A percentile compares a stretch with the other conserved stretches of the same genome.
Conservation (phyloP, 2,113 vertebrate genomes). For the Climacteris rufus region DNA sequence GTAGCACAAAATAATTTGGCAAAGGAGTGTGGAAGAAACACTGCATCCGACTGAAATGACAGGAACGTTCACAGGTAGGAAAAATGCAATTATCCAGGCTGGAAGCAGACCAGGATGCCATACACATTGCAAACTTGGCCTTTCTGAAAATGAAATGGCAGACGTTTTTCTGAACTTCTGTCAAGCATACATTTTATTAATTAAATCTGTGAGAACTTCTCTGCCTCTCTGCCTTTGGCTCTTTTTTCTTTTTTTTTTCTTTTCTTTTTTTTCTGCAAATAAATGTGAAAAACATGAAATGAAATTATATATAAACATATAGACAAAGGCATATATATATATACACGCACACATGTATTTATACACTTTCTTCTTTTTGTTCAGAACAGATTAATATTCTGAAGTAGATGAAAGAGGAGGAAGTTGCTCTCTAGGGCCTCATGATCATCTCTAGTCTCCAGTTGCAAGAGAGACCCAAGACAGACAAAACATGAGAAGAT, state of each 20-base stretch:
- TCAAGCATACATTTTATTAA: not conserved
- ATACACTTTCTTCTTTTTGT: not conserved
- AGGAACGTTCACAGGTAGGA: slow-evolving; percentile 27
- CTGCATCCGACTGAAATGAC: not conserved
- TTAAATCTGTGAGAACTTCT: not conserved
- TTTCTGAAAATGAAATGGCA: slow-evolving; percentile 36
- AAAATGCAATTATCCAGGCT: slow-evolving; percentile 15
- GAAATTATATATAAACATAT: not conserved
- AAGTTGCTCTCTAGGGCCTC: not conserved
- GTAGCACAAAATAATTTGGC: not conserved
- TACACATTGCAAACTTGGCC: not conserved
- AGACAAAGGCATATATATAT: not conserved
- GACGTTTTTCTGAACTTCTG: slow-evolving; percentile 18
- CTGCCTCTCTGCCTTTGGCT: not conserved
- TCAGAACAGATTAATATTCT: not conserved
- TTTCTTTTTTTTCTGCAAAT: not conserved
- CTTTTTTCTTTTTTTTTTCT: not conserved
- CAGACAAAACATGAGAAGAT: not conserved
- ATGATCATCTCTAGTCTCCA: not conserved
- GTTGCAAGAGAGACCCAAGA: not conserved
- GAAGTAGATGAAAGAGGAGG: not conserved
- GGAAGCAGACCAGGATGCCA: not conserved
- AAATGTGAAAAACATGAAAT: not conserved
- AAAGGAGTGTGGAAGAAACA: not conserved
- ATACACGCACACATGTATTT: not conserved